Evolutionary conservation across 2,888 invertebrate genomes (phyloP), one percentile per base, ranked within the genome.

Genomic region (Polyploca ridens): DNA sequence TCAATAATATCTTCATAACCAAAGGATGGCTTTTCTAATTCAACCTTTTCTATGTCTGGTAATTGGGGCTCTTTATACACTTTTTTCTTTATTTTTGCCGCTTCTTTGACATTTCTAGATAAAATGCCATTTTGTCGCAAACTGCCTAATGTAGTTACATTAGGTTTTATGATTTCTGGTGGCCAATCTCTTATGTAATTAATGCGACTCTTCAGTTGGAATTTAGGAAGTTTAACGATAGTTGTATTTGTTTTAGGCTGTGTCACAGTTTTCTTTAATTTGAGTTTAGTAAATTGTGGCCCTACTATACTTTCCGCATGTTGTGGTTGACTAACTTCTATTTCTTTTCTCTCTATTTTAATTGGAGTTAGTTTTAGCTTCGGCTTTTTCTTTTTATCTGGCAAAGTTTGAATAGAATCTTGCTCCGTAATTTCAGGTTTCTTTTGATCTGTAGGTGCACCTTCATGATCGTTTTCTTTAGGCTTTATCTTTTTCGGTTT

Each of bases 181-280:
- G 96, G 96, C 93, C 95, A 97, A 68, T 96, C 96, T 62, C 92
- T 86, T 14, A 94, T 69, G 74, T 95, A 94, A 62, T 90, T 95
- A 10, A 97, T 96, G 71, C 96, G 94, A 83, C 97, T 97, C 79
- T 96, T 97, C 0, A 97, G 88, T 78, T 96, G 94, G 70, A 96
- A 94, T 83, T 96, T 96, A 0, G 96, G 97, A 63, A 97, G 87
- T 69, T 88, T 87, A 0, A 90, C 80, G 44, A 85, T 71, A 13
- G 88, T 73, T 10, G 83, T 73, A 61, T 94, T 94, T 76, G 90
- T 87, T 76, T 95, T 95, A 8, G 94, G 89, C 70, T 94, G 91
- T 0, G 89, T 77, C 2, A 91, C 76, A 5, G 95, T 88, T 87
- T 96, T 97, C 82, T 95, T 97, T 58, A 97, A 89, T 88, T 97